These are phyloP conservation scores for Himalopsyche phryganea DNA, from an alignment of 1,140 invertebrate species.

Conservation along the genomic window DNA sequence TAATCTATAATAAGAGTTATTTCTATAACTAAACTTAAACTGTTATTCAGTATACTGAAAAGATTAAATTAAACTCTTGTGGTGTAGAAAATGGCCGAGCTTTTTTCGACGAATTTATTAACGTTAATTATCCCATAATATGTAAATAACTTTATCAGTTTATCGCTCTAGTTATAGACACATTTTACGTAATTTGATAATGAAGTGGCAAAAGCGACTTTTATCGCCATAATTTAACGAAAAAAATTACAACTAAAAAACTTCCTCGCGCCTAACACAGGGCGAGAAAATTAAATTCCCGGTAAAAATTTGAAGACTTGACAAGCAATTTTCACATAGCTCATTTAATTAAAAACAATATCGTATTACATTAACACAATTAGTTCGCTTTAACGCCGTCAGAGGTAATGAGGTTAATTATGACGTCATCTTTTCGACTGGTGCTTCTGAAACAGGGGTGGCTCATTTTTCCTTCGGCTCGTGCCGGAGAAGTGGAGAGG, in stretches of 20 bases:
- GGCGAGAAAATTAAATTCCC: conserved; percentile 22
- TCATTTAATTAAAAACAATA: conserved; percentile 37
- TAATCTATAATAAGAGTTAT: no score
- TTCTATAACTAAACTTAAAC: no score
- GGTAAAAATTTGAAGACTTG: conserved; percentile 24
- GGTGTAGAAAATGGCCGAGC: no score
- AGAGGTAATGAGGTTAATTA: conserved; percentile 35
- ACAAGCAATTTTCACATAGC: conserved; percentile 25
- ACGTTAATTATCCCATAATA: no score
- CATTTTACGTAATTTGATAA: no score
- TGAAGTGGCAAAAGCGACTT: no score
- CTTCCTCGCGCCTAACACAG: not conserved
- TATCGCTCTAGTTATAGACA: no score
- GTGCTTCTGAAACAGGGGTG: not conserved
- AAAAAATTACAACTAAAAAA: not conserved
- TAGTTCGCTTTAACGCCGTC: conserved; percentile 32
- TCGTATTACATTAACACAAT: conserved; percentile 34
- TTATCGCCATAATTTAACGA: not conserved
- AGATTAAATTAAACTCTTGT: no score
- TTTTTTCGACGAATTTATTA: no score
- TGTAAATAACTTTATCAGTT: no score
- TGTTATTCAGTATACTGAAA: no score
- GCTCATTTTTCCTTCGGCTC: conserved; percentile 26
- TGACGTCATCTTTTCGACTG: conserved; percentile 29
- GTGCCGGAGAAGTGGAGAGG: not conserved